Evolutionary conservation across 2,888 invertebrate species (phyloP).

Genomic region (Campaea margaritaria): DNA sequence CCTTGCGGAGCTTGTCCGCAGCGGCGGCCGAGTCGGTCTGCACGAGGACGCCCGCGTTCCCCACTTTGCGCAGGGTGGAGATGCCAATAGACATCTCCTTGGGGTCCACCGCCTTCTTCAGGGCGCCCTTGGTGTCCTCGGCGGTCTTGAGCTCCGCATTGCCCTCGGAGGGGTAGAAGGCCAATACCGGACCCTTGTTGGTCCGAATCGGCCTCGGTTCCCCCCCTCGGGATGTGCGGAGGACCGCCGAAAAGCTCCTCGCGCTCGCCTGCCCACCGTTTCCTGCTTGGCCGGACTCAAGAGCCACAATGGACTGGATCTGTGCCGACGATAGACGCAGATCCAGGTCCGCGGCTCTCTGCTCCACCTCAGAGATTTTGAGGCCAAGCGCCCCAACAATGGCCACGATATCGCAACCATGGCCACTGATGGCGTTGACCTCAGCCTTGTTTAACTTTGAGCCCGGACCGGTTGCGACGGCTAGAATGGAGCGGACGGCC

Average conservation of each 20-base stretch:
- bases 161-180: conserved; percentile 2
- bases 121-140: conserved; percentile 6
- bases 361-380: not conserved
- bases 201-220: conserved; percentile 1
- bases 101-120: not conserved
- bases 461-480: not conserved
- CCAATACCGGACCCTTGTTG: conserved; percentile 3
- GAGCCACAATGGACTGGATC: not conserved
- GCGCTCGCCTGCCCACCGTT: too few species aligned
- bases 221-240: not conserved
- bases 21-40: conserved; percentile 10
- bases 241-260: not conserved
- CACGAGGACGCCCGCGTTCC: conserved; percentile 4
- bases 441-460: conserved; percentile 2
- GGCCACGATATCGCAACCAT: not conserved
- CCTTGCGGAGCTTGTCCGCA: conserved; percentile 8
- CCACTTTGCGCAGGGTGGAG: not conserved
- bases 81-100: conserved; percentile 14
- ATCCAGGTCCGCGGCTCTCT: not conserved
- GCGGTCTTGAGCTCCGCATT: conserved; percentile 2
- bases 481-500: not conserved
- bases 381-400: not conserved
- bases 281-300: not conserved
- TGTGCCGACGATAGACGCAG: not conserved
- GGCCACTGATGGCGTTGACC: not conserved